These are phyloP conservation scores for Notodonta dromedarius DNA, from an alignment of 2,888 invertebrate genomes.

Conservation along the genomic window DNA sequence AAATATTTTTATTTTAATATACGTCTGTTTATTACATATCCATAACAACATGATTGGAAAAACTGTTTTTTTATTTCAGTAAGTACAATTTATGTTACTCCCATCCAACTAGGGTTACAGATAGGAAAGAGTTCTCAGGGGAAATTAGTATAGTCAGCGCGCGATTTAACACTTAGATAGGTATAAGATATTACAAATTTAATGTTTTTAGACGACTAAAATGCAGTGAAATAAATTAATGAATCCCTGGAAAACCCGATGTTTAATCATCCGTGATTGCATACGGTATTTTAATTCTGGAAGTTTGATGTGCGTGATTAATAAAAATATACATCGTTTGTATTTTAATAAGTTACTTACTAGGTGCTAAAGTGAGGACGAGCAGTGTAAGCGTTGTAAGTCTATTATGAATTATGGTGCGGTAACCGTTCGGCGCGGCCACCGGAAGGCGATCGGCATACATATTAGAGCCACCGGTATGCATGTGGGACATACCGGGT, in stretches of 20 bases:
- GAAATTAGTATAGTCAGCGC: background rate
- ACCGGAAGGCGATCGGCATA: conserved; percentile 71
- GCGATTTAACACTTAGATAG: conserved; percentile 6
- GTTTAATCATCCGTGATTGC: too few species aligned
- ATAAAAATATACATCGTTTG: too few species aligned
- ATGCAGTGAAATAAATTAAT: background rate
- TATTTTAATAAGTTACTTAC: too few species aligned
- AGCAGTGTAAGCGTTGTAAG: conserved; percentile 22
- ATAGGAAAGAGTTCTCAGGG: background rate
- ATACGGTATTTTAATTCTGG: too few species aligned
- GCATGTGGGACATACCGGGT: conserved; percentile 59
- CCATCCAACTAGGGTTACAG: background rate
- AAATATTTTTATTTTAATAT: too few species aligned
- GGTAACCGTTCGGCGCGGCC: conserved; percentile 51
- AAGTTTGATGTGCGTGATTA: too few species aligned
- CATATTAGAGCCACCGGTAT: conserved; percentile 52
- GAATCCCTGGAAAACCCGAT: background rate
- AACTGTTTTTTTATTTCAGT: too few species aligned
- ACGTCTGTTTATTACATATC: background rate
- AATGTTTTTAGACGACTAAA: background rate
- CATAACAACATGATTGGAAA: background rate
- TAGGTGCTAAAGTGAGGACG: background rate
- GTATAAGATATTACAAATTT: conserved; percentile 8
- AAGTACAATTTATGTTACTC: background rate
- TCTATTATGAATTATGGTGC: conserved; percentile 49